Conservation (phyloP, 2,113 vertebrate species). For the Bufo gargarizans region DNA sequence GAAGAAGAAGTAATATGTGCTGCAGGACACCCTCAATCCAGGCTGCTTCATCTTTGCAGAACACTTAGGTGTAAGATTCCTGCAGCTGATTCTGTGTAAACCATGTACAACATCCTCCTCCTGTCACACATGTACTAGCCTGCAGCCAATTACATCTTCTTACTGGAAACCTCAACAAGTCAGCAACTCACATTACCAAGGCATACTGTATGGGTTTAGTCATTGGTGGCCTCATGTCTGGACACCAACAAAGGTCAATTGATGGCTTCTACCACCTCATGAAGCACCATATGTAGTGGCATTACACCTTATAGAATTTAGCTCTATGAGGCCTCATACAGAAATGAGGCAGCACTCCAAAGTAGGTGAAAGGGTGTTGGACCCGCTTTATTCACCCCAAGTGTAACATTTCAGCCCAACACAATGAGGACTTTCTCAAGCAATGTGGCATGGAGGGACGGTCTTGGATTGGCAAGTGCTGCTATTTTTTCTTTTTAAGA, state of each 20-base stretch:
- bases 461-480: too few relatives aligned
- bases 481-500: too few relatives aligned
- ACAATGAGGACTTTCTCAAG: too few relatives aligned
- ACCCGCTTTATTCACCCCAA: too few relatives aligned
- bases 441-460: too few relatives aligned
- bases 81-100: constrained; percentile 32
- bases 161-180: not conserved
- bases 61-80: not conserved
- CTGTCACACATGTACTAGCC: not conserved
- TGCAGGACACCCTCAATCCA: not conserved
- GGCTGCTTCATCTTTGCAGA: constrained; percentile 41
- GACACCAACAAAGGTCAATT: not conserved
- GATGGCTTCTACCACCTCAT: too few relatives aligned
- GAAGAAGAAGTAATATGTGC: not conserved
- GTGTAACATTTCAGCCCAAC: too few relatives aligned
- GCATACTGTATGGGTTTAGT: not conserved
- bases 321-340: too few relatives aligned
- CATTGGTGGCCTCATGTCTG: not conserved
- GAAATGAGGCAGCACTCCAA: too few relatives aligned
- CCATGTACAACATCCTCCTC: constrained; percentile 5
- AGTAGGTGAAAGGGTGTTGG: too few relatives aligned
- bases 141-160: constrained; percentile 1
- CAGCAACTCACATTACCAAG: not conserved
- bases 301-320: not conserved
- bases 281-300: not conserved